Base-by-base conservation (phyloP, 1,140 invertebrate genomes). In the Drosophila navojoa region DNA sequence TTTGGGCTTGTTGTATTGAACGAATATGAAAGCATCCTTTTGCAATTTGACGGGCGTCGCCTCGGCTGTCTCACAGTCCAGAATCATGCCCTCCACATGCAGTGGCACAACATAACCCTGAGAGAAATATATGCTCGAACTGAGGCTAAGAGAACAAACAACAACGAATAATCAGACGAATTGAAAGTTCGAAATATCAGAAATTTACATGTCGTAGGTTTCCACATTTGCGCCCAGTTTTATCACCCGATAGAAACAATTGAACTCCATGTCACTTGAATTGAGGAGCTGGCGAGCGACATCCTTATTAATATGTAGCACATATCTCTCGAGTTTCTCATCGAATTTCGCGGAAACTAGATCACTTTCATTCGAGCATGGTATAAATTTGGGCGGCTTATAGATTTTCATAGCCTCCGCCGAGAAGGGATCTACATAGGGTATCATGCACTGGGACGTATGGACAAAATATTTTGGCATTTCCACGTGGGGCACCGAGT, bases 281-380 rank as follows among this genome's bases (percentile, higher is more conserved):
- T 63, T 61, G 0, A 72, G 22, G 5, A 70, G 10, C 22, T 76
- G 10, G 2, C 68, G 57, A 3, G 64, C 42, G 1, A 81, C 61
- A 15, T 35, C 9, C 6, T 72, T 13, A 15, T 84, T 76, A 2
- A 73, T 73, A 16, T 63, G 68, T 0, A 84, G 52, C 10, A 82
- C 44, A 67, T 84, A 84, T 15, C 55, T 63, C 38, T 76, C 13
- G 0, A 32, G 29, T 4, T 59, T 15, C 2, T n/a, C 11, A 32
- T 84, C 69, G 16, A 53, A 82, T 5, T 42, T 32, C 0, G 64
- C 42, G 5, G 64, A 60, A 4, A 79, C 58, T 0, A 84, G 44
- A 15, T 82, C 76, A 54, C 62, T 72, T 57, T 82, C 47, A 50
- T 84, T 84, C 0, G 68, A 72, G 49, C 80, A 84, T n/a, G 80